These are phyloP conservation scores for Otus sunia DNA, from an alignment of 2,113 vertebrate genomes.

Conservation along the genomic window DNA sequence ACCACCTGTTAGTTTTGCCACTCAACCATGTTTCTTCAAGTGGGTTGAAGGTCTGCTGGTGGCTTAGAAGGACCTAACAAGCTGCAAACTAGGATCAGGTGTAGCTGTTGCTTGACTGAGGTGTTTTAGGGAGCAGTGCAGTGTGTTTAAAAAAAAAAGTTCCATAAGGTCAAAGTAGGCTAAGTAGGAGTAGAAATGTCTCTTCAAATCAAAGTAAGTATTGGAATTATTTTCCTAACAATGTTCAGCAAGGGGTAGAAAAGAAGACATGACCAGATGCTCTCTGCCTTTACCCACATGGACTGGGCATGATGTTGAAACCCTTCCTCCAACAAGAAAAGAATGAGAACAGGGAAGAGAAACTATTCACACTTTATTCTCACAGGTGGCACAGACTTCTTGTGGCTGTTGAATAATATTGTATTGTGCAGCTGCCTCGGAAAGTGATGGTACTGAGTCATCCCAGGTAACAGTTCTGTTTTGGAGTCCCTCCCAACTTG, in stretches of 20 bases:
- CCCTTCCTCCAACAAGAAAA: background rate
- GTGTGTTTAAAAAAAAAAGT: background rate
- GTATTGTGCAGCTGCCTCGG: background rate
- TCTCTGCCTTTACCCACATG: background rate
- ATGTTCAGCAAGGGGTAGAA: background rate
- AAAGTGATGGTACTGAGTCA: background rate
- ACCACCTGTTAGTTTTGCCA: background rate
- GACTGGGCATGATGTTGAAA: background rate
- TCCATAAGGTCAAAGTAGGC: background rate
- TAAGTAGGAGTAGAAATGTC: background rate
- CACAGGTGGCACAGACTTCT: background rate
- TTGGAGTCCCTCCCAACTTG: background rate
- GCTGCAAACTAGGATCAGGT: background rate
- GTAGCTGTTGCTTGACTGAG: background rate
- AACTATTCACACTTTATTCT: background rate
- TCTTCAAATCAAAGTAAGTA: background rate
- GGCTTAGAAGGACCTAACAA: background rate
- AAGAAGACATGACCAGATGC: background rate
- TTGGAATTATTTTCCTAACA: background rate
- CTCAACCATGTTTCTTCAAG: fast-evolving
- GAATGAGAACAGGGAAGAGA: background rate
- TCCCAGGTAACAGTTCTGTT: background rate
- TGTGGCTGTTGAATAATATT: background rate
- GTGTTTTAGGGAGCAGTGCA: background rate
- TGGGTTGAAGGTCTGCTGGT: background rate